A percentile compares a stretch with the other conserved stretches of the same genome.
These are phyloP conservation scores for Gonioctena quinquepunctata DNA, from an alignment of 1,140 invertebrate genomes.

Conservation along the genomic window DNA sequence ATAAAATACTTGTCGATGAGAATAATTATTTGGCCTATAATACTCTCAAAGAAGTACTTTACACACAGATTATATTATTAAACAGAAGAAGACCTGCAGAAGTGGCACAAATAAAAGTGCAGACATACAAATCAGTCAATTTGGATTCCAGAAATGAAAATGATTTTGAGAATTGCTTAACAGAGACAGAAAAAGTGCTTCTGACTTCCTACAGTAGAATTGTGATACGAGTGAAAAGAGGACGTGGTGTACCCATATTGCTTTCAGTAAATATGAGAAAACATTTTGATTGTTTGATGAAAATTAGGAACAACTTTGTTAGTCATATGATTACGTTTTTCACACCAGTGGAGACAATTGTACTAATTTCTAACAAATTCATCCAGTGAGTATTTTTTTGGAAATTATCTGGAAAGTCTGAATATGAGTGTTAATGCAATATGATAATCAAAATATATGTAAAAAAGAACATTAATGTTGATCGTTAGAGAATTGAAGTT, in stretches of 20 bases:
- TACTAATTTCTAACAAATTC: too few species aligned
- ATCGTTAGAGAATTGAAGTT: too few species aligned
- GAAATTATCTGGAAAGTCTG: too few species aligned
- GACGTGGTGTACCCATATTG: slow-evolving; percentile 26
- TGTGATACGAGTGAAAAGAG: slow-evolving; percentile 32
- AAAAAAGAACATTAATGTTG: too few species aligned
- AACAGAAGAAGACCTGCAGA: slow-evolving; percentile 17
- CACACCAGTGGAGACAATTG: not conserved
- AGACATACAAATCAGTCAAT: slow-evolving; percentile 5
- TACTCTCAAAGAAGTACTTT: slow-evolving; percentile 37
- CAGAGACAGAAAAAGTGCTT: slow-evolving; percentile 24
- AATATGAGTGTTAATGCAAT: too few species aligned
- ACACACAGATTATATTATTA: slow-evolving; percentile 27
- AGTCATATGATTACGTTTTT: not conserved
- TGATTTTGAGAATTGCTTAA: slow-evolving; percentile 26
- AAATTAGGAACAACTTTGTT: not conserved
- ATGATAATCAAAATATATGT: too few species aligned
- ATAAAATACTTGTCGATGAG: slow-evolving; percentile 12
- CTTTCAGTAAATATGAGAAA: not conserved
- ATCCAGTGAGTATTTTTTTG: too few species aligned
- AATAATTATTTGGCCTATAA: slow-evolving; percentile 29
- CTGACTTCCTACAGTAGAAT: slow-evolving; percentile 21
- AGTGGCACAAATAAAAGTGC: slow-evolving; percentile 9
- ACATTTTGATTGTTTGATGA: not conserved
- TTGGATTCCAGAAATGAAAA: slow-evolving; percentile 14